phyloP scores from a whole-genome alignment of 2,888 invertebrate genomes.

The Beris chalybata region DNA sequence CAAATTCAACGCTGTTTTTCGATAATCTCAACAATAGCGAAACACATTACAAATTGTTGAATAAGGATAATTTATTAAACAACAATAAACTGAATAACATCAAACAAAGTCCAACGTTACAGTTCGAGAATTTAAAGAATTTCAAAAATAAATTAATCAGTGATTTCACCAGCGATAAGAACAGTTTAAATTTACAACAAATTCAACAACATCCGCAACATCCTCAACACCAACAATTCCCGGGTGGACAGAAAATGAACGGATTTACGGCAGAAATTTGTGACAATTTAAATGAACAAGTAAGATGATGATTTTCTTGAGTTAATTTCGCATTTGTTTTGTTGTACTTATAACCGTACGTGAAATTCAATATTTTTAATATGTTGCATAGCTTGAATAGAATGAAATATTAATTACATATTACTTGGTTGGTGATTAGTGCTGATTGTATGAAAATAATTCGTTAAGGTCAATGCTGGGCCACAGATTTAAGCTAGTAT shows the following conservation, averaged over 20 bases:
- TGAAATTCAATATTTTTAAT: no score
- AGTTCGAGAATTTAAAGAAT: slow-evolving; percentile 55
- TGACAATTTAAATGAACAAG: slow-evolving; percentile 57
- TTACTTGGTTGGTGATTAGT: no score
- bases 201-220: slow-evolving; percentile 32
- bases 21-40: slow-evolving; percentile 46
- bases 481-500: no score
- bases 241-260: slow-evolving; percentile 47
- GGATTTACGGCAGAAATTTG: slow-evolving; percentile 55
- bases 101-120: slow-evolving; percentile 51
- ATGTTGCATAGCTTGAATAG: no score
- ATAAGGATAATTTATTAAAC: slow-evolving; percentile 28
- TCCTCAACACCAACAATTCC: slow-evolving; percentile 34
- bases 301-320: slow-evolving; percentile 44
- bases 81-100: slow-evolving; percentile 40
- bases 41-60: slow-evolving; percentile 24
- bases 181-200: slow-evolving; percentile 14
- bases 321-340: slow-evolving; percentile 12
- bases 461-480: no score
- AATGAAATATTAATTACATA: no score
- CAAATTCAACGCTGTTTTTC: slow-evolving; percentile 53
- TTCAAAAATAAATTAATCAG: slow-evolving; percentile 55
- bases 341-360: no score
- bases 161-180: slow-evolving; percentile 49
- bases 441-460: no score